phyloP scores from a whole-genome alignment of 2,888 invertebrate genomes.

The Anticlea derivata region DNA sequence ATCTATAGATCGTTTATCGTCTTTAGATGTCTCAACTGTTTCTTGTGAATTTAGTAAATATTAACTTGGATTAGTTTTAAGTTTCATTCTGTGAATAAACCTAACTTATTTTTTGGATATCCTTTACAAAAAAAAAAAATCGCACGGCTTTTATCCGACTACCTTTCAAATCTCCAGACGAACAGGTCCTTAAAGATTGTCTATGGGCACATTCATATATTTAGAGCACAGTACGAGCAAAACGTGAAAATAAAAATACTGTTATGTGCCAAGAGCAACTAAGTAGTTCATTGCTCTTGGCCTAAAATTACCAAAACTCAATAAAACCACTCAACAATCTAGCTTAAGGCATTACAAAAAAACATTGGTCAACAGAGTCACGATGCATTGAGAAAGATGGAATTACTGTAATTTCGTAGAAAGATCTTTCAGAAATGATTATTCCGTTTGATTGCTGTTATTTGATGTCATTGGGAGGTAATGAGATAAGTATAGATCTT shows the following conservation, averaged over 20 bases:
- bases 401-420: slow-evolving; percentile 44
- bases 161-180: too few relatives aligned
- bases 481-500: slow-evolving; percentile 29
- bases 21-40: too few relatives aligned
- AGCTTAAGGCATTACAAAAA: slow-evolving; percentile 15
- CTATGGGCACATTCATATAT: too few relatives aligned
- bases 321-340: slow-evolving; percentile 17
- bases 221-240: too few relatives aligned
- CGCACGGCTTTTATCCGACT: too few relatives aligned
- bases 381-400: slow-evolving; percentile 44
- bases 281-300: slow-evolving; percentile 9
- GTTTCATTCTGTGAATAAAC: too few relatives aligned
- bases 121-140: too few relatives aligned
- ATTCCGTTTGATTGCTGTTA: slow-evolving; percentile 41
- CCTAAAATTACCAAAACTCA: slow-evolving; percentile 5
- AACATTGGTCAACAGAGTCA: slow-evolving; percentile 24
- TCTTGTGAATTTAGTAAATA: too few relatives aligned
- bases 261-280: neutral
- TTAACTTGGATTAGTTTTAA: too few relatives aligned
- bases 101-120: too few relatives aligned
- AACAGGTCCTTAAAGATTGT: too few relatives aligned
- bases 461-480: slow-evolving; percentile 40
- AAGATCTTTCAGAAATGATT: slow-evolving; percentile 43
- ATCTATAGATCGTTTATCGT: too few relatives aligned
- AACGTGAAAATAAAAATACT: neutral